Evolutionary conservation across 1,140 invertebrate genomes (phyloP).

Genomic region (Drosophila punjabiensis): DNA sequence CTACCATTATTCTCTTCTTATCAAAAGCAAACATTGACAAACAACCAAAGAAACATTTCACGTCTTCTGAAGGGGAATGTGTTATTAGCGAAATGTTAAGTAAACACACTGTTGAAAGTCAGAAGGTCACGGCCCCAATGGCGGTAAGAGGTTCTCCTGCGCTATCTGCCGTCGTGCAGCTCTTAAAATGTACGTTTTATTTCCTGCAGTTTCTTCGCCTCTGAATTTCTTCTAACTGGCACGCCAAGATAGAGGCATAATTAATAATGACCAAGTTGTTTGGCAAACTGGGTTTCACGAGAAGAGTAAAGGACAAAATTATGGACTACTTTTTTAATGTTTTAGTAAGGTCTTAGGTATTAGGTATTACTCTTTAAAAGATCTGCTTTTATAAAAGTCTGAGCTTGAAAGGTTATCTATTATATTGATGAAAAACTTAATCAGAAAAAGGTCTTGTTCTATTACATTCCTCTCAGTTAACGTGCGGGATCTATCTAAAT

Average conservation of each 20-base stretch:
- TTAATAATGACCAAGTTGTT: conserved; percentile 46
- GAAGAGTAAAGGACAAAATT: not conserved
- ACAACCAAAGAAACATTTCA: conserved; percentile 11
- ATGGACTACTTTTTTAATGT: not conserved
- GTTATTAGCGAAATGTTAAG: conserved; percentile 46
- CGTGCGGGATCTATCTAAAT: not conserved
- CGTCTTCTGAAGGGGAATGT: conserved; percentile 29
- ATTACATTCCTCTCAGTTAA: too few species aligned
- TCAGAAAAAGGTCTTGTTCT: too few species aligned
- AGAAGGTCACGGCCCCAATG: conserved; percentile 29
- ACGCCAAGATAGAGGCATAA: conserved; percentile 29
- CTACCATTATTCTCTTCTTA: conserved; percentile 40
- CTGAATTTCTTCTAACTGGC: conserved; percentile 6
- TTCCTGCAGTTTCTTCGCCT: not conserved
- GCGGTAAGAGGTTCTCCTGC: conserved; percentile 5
- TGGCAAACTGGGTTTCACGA: not conserved
- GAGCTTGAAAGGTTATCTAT: too few species aligned
- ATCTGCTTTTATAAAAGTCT: too few species aligned
- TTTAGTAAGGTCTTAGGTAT: not conserved
- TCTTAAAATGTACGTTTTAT: conserved; percentile 14
- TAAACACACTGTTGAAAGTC: conserved; percentile 41
- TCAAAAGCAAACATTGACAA: conserved; percentile 33
- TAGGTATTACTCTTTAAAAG: too few species aligned
- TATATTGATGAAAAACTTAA: too few species aligned
- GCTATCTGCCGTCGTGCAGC: conserved; percentile 58